Base-by-base conservation (phyloP, 2,888 invertebrate species). In the Cryptocheilus praepositus region DNA sequence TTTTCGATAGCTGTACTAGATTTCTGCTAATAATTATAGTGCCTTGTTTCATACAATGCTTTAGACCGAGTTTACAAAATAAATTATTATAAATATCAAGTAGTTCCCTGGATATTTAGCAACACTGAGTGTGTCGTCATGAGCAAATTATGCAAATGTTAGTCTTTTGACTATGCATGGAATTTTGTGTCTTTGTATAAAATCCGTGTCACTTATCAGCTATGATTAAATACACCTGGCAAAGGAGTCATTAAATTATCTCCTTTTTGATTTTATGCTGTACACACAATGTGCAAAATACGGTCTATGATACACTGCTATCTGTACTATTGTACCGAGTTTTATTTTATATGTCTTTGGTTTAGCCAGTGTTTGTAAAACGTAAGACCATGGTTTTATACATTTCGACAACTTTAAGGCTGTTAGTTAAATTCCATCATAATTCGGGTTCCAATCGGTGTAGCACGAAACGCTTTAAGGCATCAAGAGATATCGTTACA, bases 101-200 rank as follows among this genome's bases (percentile, higher is more conserved):
- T 66, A 66, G 51, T 62, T 57, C 49, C 55, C 56, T 62, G 62
- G 52, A 52, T 45, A 52, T 67, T 62, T 15, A 55, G 15, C 28
- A 43, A 60, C 51, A 43, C 57, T n/a, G 51, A 53, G 60, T 52
- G 28, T 57, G 45, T 52, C 51, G 52, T 57, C 43, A 22, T 55
- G 65, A 68, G 56, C 65, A 65, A 57, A 51, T 16, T 68, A 58
- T 59, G 53, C 51, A 51, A 51, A 62, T 49, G 54, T 61, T 43
- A 22, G 18, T 67, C 19, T 15, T 51, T 49, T 51, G 19, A 57
- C 61, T 61, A 57, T 7, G 43, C 44, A 21, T 63, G 18, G 56
- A 52, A 60, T 56, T 28, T 16, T 61, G 52, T 19, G 15, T 45
- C 52, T n/a, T 60, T 45, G 60, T 67, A 67, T 57, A 68, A 68